These are phyloP conservation scores for Hyles euphorbiae DNA, from an alignment of 1,140 invertebrate genomes.

Conservation along the genomic window DNA sequence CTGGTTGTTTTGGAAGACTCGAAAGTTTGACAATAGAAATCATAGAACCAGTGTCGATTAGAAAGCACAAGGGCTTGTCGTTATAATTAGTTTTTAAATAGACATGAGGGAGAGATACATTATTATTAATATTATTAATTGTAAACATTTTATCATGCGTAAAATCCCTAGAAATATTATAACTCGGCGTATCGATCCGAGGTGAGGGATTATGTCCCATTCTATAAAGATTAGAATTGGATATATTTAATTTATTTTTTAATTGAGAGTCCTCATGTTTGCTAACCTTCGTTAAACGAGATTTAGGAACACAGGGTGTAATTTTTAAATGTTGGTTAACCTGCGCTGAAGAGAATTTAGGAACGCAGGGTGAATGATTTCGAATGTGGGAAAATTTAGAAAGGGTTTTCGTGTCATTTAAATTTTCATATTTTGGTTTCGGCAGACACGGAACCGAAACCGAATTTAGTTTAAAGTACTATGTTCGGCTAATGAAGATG, in stretches of 20 bases:
- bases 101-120: slow-evolving; percentile 14
- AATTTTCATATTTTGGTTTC: slow-evolving; percentile 8
- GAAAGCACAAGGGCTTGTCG: slow-evolving; percentile 16
- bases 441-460: slow-evolving; percentile 21
- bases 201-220: too few species aligned
- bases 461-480: slow-evolving; percentile 21
- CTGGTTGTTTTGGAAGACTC: slow-evolving; percentile 9
- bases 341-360: slow-evolving; percentile 1
- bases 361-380: background rate
- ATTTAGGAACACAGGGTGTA: too few species aligned
- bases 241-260: too few species aligned
- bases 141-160: slow-evolving; percentile 7
- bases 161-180: slow-evolving; percentile 7
- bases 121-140: slow-evolving; percentile 14
- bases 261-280: too few species aligned
- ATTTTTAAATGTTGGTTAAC: background rate
- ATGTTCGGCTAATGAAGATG: background rate
- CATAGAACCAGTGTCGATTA: slow-evolving; percentile 21
- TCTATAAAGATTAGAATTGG: too few species aligned
- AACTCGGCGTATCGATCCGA: too few species aligned
- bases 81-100: background rate
- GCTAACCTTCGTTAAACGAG: too few species aligned
- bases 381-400: too few species aligned
- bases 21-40: slow-evolving; percentile 20
- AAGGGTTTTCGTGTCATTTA: background rate